A percentile compares a stretch with the other conserved stretches of the same genome.
These are phyloP conservation scores for Archocentrus centrarchus DNA, from an alignment of 2,113 vertebrate species.

Conservation along the genomic window DNA sequence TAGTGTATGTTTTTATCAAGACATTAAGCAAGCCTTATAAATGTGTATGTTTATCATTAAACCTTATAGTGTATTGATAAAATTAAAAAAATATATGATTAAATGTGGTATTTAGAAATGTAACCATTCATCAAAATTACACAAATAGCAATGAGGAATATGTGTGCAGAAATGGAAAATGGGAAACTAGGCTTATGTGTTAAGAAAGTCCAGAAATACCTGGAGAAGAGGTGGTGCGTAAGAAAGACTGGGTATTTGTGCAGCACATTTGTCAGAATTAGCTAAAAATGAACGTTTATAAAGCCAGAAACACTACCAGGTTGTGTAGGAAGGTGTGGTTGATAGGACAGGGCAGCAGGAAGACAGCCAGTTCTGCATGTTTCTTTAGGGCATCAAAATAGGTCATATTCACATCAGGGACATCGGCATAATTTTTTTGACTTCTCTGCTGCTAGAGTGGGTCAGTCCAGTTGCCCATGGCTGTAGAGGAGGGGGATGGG, in stretches of 20 bases:
- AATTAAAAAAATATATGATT: neutral
- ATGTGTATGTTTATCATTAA: neutral
- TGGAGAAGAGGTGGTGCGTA: too few species aligned
- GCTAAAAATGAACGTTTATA: neutral
- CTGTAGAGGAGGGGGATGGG: constrained; percentile 49
- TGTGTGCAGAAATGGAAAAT: neutral
- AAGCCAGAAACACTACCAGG: neutral
- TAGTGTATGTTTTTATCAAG: neutral
- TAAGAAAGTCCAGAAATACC: neutral
- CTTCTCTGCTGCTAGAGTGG: constrained; percentile 67
- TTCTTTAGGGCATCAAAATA: constrained; percentile 73
- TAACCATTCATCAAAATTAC: neutral
- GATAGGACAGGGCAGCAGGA: constrained; percentile 19
- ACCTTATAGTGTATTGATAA: too few species aligned
- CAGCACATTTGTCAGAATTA: neutral
- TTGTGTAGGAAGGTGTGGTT: constrained; percentile 24
- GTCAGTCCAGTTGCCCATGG: constrained; percentile 57
- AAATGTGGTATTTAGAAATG: neutral
- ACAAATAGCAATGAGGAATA: neutral
- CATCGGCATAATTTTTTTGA: constrained; percentile 69
- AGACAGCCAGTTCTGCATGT: constrained; percentile 51
- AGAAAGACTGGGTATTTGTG: neutral
- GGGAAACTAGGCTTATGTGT: neutral
- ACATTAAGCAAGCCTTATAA: neutral
- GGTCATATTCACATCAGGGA: constrained; percentile 76